Percentiles rank a stretch among this genome's conserved stretches.
These are phyloP conservation scores for Gasteruption jaculator DNA, from an alignment of 2,888 invertebrate species.

Conservation along the genomic window DNA sequence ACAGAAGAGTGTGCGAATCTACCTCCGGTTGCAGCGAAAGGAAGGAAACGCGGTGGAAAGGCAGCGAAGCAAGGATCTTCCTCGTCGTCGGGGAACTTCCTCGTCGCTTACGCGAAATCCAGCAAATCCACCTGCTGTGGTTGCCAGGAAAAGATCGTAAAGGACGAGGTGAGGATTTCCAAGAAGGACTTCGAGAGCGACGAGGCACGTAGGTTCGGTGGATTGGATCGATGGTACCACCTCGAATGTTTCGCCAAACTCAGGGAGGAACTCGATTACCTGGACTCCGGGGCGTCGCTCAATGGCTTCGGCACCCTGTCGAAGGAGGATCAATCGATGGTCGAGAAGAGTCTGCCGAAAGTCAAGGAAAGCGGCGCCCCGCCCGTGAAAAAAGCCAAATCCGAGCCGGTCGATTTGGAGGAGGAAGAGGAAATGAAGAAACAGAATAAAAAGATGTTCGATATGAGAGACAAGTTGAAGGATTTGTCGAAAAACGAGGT, in stretches of 20 bases:
- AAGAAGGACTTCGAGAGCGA: constrained; percentile 84
- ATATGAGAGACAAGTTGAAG: constrained; percentile 60
- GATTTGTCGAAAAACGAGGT: constrained; percentile 62
- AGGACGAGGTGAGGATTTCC: constrained; percentile 65
- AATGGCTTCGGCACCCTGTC: constrained; percentile 72
- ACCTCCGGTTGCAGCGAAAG: constrained; percentile 52
- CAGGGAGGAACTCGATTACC: constrained; percentile 69
- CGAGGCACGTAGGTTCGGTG: constrained; percentile 75
- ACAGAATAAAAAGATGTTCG: constrained; percentile 70
- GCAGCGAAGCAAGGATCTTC: constrained; percentile 30
- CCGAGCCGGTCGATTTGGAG: constrained; percentile 57
- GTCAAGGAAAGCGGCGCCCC: constrained; percentile 56
- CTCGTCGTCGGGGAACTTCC: constrained; percentile 62
- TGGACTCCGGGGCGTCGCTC: constrained; percentile 66
- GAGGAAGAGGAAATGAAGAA: constrained; percentile 62
- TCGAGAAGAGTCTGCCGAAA: constrained; percentile 61
- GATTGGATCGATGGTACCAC: constrained; percentile 87
- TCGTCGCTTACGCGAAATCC: constrained; percentile 82
- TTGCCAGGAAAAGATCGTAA: constrained; percentile 81
- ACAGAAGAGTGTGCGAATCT: constrained; percentile 22
- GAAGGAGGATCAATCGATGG: constrained; percentile 65
- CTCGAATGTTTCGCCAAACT: constrained; percentile 81
- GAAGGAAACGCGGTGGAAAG: constrained; percentile 54
- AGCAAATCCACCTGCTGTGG: constrained; percentile 74
- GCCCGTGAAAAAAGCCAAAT: constrained; percentile 66